Percentiles rank a stretch among this genome's conserved stretches.
Evolutionary conservation across 2,113 vertebrate species (phyloP).

Genomic region (Lepidothrix coronata): DNA sequence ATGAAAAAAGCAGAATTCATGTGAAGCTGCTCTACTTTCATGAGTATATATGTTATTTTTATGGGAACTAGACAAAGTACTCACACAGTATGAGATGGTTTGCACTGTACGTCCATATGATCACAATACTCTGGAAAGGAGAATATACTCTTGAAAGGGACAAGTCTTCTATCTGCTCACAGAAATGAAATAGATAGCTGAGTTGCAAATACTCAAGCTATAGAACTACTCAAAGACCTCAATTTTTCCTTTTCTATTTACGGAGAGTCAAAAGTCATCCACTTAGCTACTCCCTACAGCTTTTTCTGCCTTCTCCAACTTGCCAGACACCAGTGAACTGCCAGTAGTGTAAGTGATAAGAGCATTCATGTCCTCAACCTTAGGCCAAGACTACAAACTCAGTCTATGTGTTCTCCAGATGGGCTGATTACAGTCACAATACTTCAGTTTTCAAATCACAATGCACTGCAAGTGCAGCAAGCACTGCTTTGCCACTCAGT

Average conservation of each 20-base stretch:
- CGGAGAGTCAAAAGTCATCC: neutral
- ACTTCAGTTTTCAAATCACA: neutral
- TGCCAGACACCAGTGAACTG: neutral
- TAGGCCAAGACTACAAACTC: neutral
- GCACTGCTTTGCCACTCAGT: accelerated
- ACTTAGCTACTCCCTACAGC: neutral
- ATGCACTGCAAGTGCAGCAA: neutral
- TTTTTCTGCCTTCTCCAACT: neutral
- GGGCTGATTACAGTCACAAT: neutral
- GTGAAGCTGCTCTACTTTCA: neutral
- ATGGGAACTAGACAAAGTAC: neutral
- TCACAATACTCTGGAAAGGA: neutral
- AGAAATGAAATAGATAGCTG: neutral
- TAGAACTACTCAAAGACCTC: neutral
- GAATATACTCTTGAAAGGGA: neutral
- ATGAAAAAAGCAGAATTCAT: neutral
- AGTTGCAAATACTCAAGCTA: neutral
- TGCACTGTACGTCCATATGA: neutral
- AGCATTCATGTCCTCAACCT: neutral
- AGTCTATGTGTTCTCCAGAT: neutral
- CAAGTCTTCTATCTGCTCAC: neutral
- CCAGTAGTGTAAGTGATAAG: neutral
- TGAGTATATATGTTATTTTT: neutral
- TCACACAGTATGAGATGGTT: accelerated
- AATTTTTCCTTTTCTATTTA: neutral